Percentiles rank a stretch among this genome's conserved stretches.
phyloP scores from a whole-genome alignment of 2,888 invertebrate species.

The Caenorhabditis auriculariae region DNA sequence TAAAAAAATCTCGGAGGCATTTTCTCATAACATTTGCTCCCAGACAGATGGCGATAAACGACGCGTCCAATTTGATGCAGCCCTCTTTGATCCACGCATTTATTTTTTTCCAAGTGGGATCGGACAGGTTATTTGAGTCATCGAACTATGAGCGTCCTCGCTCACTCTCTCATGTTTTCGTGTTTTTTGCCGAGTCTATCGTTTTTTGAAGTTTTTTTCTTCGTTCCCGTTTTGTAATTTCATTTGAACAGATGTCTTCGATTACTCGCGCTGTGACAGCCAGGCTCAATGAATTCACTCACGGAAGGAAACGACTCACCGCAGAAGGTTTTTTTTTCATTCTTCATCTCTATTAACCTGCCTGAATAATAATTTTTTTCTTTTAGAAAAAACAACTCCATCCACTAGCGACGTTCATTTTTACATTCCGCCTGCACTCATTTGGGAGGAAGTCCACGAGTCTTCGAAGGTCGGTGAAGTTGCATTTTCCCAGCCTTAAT shows the following conservation, averaged over 20 bases:
- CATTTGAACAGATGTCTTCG: constrained; percentile 18
- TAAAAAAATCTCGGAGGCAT: no score
- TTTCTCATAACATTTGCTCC: no score
- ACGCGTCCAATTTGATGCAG: no score
- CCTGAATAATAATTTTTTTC: neutral
- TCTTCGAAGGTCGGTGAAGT: no score
- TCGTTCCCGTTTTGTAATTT: neutral
- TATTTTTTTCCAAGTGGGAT: constrained; percentile 6
- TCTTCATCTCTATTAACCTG: neutral
- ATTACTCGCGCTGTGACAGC: constrained; percentile 31
- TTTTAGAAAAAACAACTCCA: constrained; percentile 12
- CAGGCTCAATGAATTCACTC: constrained; percentile 20
- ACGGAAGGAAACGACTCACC: constrained; percentile 20
- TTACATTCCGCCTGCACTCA: constrained; percentile 28
- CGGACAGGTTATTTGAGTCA: constrained; percentile 14
- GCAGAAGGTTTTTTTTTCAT: neutral
- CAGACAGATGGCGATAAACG: no score
- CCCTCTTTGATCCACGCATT: no score
- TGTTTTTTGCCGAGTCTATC: neutral
- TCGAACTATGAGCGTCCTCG: neutral
- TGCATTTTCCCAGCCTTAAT: no score
- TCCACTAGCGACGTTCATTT: constrained; percentile 20
- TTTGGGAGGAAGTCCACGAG: constrained; percentile 37
- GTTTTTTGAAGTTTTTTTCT: neutral
- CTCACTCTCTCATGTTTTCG: neutral